These are phyloP conservation scores for Phycodurus eques DNA, from an alignment of 2,113 vertebrate genomes.

Conservation along the genomic window DNA sequence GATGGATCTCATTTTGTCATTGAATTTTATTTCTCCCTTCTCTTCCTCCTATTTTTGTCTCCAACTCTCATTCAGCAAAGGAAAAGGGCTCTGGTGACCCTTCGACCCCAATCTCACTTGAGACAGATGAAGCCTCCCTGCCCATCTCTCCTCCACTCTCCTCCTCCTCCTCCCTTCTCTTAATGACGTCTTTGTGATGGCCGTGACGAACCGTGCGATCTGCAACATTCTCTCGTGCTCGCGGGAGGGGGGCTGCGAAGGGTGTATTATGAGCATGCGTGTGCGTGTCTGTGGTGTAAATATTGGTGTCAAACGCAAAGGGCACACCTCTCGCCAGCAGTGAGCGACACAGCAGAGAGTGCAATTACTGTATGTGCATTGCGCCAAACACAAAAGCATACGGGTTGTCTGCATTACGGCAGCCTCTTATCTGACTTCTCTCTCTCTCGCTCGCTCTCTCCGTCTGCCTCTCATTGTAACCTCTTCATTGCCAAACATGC, in stretches of 20 bases:
- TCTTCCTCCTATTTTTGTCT: slow-evolving; percentile 16
- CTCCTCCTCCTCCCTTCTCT: slow-evolving; percentile 8
- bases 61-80: slow-evolving; percentile 40
- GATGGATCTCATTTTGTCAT: slow-evolving; percentile 54
- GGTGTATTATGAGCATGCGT: slow-evolving; percentile 2
- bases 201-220: slow-evolving; percentile 51
- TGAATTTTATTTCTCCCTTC: slow-evolving; percentile 28
- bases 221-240: slow-evolving; percentile 52
- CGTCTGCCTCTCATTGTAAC: slow-evolving; percentile 38
- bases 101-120: slow-evolving; percentile 73
- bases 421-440: slow-evolving; percentile 42
- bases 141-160: background rate
- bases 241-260: background rate
- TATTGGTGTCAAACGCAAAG: slow-evolving; percentile 65
- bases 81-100: slow-evolving; percentile 63
- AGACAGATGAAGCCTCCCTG: slow-evolving; percentile 65
- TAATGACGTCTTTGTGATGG: slow-evolving; percentile 59
- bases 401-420: slow-evolving; percentile 46
- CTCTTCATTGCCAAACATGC: slow-evolving; percentile 30
- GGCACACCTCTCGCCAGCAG: slow-evolving; percentile 42
- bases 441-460: slow-evolving; percentile 33
- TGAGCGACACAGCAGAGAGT: slow-evolving; percentile 34
- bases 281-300: slow-evolving; percentile 45
- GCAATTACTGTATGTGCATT: slow-evolving; percentile 45
- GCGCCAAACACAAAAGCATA: slow-evolving; percentile 53